Evolutionary conservation across 2,797 vertebrate genomes (phyloP).

Genomic region (Calcarius lapponicus): DNA sequence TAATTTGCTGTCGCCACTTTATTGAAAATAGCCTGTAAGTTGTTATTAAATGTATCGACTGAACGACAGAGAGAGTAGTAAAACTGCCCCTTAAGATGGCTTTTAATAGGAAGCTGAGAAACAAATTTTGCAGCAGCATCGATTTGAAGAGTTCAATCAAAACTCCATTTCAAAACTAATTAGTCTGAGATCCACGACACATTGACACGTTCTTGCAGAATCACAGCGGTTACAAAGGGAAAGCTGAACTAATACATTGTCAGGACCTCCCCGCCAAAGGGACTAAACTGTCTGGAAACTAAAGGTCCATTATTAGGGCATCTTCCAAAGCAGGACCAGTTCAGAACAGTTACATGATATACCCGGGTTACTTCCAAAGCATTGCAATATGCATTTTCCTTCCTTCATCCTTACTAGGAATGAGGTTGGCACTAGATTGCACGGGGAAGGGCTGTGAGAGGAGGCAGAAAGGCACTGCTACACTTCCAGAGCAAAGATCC

Average conservation of each 20-base stretch:
- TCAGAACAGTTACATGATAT: neutral
- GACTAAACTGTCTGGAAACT: slow-evolving; percentile 50
- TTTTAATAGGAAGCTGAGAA: slow-evolving; percentile 93
- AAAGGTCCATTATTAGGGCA: neutral
- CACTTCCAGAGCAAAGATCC: neutral
- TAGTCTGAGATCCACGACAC: slow-evolving; percentile 96
- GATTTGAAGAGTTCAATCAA: slow-evolving; percentile 99
- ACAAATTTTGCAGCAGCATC: slow-evolving; percentile 98
- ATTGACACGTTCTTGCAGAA: slow-evolving; percentile 89
- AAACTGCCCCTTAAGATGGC: slow-evolving; percentile 90
- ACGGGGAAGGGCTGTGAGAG: neutral
- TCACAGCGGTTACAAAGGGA: slow-evolving; percentile 79
- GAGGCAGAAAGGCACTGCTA: neutral
- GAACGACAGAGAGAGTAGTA: slow-evolving; percentile 88
- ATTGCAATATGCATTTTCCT: neutral
- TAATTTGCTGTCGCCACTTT: slow-evolving; percentile 88
- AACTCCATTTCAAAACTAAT: slow-evolving; percentile 99
- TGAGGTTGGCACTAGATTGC: neutral
- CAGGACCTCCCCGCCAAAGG: slow-evolving; percentile 71
- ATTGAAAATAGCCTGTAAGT: slow-evolving; percentile 89
- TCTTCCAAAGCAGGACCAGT: slow-evolving; percentile 14
- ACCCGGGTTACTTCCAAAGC: neutral
- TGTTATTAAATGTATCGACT: slow-evolving; percentile 92
- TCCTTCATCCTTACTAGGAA: neutral
- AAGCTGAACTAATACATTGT: slow-evolving; percentile 77